phyloP scores from a whole-genome alignment of 1,140 invertebrate genomes.

The Panonychus citri region DNA sequence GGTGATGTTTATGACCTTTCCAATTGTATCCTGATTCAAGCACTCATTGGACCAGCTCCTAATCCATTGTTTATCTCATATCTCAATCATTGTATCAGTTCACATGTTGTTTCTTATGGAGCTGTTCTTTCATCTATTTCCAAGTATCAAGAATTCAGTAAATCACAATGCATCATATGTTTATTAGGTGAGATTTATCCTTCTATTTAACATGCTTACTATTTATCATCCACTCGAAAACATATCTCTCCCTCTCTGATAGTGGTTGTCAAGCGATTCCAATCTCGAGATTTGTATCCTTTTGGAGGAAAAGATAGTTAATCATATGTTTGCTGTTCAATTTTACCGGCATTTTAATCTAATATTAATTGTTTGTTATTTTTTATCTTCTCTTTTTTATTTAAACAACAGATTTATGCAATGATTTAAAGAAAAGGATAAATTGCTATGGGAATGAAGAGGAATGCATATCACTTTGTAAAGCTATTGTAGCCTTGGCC shows the following conservation, averaged over 20 bases:
- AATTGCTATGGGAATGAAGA: conserved; percentile 22
- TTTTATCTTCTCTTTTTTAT: not conserved
- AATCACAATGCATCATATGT: conserved; percentile 63
- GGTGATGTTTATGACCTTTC: conserved; percentile 75
- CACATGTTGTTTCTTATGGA: conserved; percentile 61
- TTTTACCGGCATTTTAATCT: no score
- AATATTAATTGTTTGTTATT: no score
- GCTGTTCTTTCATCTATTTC: conserved; percentile 63
- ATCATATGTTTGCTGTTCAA: no score
- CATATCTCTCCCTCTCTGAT: no score
- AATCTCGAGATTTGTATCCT: no score
- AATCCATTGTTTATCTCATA: conserved; percentile 74
- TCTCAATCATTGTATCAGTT: conserved; percentile 67
- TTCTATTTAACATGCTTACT: not conserved
- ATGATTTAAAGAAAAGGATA: conserved; percentile 11
- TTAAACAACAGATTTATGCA: not conserved
- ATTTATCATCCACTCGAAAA: no score
- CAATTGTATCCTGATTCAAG: conserved; percentile 75
- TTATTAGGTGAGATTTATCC: conserved; percentile 35
- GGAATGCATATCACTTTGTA: conserved; percentile 20
- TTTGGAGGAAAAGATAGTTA: no score
- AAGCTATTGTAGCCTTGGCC: conserved; percentile 20
- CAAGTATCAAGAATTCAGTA: conserved; percentile 65
- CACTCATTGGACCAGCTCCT: conserved; percentile 66
- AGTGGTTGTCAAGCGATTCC: not conserved